These are phyloP conservation scores for Leptothorax acervorum DNA, from an alignment of 2,888 invertebrate genomes.

Conservation along the genomic window DNA sequence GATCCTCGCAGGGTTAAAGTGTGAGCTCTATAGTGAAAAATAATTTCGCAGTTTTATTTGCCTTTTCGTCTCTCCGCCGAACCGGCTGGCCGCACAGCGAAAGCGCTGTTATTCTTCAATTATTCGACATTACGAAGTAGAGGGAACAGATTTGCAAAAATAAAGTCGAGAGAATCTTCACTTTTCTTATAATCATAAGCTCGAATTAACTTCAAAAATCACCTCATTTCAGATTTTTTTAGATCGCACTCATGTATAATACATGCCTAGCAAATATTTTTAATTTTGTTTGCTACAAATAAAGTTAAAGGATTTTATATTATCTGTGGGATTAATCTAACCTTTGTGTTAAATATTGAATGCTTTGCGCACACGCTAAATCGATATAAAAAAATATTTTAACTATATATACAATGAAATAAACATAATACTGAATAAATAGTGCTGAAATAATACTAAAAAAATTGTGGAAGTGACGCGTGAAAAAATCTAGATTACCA, in stretches of 20 bases:
- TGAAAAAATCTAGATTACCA: not conserved
- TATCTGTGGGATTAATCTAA: not conserved
- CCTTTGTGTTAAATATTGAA: not conserved
- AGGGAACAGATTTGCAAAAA: constrained; percentile 43
- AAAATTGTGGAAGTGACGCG: not conserved
- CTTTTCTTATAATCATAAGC: constrained; percentile 15
- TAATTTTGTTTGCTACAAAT: not conserved
- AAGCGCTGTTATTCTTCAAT: constrained; percentile 25
- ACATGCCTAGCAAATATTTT: not conserved
- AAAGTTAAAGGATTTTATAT: not conserved
- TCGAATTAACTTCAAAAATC: constrained; percentile 27
- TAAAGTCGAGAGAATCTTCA: not conserved
- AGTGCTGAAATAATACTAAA: not conserved
- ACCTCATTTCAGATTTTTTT: not conserved
- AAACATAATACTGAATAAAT: not conserved
- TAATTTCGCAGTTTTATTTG: constrained; percentile 49
- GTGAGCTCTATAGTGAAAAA: constrained; percentile 29
- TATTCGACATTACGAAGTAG: constrained; percentile 47
- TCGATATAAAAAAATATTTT: not conserved
- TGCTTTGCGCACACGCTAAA: not conserved
- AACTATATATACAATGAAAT: not conserved
- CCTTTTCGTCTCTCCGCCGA: constrained; percentile 7
- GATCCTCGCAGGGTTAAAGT: constrained; percentile 42
- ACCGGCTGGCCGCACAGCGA: not conserved
- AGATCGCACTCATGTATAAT: not conserved